Evolutionary conservation across 2,797 vertebrate genomes (phyloP).

Genomic region (Corythornis leucogaster): DNA sequence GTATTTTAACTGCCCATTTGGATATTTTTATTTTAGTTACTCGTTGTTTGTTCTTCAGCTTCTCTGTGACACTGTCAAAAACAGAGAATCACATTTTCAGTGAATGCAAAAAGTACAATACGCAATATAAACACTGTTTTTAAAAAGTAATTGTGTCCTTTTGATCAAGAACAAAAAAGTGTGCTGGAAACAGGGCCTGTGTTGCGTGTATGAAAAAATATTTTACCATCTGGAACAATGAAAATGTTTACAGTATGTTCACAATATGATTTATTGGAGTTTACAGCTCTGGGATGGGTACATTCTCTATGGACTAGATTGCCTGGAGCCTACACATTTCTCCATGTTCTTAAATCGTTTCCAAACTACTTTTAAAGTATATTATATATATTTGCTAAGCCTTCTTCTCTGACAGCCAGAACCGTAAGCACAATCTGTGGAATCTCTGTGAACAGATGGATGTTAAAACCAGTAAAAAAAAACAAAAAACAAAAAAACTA

Average conservation of each 20-base stretch:
- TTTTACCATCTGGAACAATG: constrained; percentile 58
- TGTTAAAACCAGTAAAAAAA: neutral
- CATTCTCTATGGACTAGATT: constrained; percentile 52
- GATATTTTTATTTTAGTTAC: neutral
- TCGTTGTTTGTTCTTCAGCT: neutral
- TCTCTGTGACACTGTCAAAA: neutral
- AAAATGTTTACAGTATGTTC: constrained; percentile 58
- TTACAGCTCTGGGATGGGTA: constrained; percentile 50
- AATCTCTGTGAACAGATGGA: constrained; percentile 46
- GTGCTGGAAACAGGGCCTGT: neutral
- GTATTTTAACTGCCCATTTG: neutral
- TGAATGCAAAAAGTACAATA: neutral
- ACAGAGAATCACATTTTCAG: neutral
- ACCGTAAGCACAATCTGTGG: constrained; percentile 31
- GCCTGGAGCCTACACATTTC: constrained; percentile 60
- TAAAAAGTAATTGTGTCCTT: neutral
- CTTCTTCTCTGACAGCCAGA: constrained; percentile 52
- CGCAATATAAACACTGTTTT: neutral
- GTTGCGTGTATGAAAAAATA: neutral
- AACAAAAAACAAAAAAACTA: neutral
- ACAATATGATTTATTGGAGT: constrained; percentile 66
- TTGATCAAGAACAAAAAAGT: neutral
- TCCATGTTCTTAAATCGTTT: constrained; percentile 50
- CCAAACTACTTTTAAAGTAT: constrained; percentile 48
- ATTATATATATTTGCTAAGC: constrained; percentile 49